Percentiles rank a stretch among this genome's conserved stretches.
phyloP scores from a whole-genome alignment of 2,888 invertebrate species.

The Phymatocera aterrima region DNA sequence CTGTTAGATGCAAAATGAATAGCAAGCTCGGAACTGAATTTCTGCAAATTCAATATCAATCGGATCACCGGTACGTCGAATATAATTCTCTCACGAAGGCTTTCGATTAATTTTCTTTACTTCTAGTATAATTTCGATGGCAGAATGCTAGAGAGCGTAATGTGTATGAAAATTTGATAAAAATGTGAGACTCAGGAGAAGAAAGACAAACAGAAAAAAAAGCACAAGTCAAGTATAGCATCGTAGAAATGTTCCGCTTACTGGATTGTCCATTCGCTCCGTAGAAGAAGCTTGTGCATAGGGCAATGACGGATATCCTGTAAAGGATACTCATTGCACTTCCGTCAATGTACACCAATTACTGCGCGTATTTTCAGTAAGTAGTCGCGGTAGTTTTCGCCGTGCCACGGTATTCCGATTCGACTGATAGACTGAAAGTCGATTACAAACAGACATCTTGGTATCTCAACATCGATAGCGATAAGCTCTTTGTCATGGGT shows the following conservation, averaged over 20 bases:
- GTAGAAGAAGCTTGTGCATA: constrained; percentile 25
- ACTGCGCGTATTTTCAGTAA: constrained; percentile 17
- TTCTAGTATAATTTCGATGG: background rate
- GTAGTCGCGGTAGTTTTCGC: background rate
- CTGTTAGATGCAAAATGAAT: background rate
- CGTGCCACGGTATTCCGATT: constrained; percentile 7
- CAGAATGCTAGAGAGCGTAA: background rate
- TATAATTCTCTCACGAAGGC: background rate
- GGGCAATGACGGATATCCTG: constrained; percentile 28
- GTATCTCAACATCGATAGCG: constrained; percentile 39
- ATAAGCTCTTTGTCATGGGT: constrained; percentile 37
- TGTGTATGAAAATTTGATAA: background rate
- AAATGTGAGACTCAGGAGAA: background rate
- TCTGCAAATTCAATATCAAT: background rate
- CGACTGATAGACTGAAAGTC: constrained; percentile 20
- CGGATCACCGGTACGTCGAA: background rate
- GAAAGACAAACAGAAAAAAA: background rate
- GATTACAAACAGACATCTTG: constrained; percentile 34
- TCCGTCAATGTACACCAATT: background rate
- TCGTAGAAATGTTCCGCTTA: constrained; percentile 33
- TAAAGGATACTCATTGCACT: constrained; percentile 38
- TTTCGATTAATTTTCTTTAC: background rate
- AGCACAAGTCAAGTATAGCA: too few species aligned
- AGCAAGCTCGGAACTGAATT: background rate
- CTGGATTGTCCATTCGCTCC: constrained; percentile 8